Evolutionary conservation across 2,888 invertebrate species (phyloP).

Genomic region (Odontocolon sp.): DNA sequence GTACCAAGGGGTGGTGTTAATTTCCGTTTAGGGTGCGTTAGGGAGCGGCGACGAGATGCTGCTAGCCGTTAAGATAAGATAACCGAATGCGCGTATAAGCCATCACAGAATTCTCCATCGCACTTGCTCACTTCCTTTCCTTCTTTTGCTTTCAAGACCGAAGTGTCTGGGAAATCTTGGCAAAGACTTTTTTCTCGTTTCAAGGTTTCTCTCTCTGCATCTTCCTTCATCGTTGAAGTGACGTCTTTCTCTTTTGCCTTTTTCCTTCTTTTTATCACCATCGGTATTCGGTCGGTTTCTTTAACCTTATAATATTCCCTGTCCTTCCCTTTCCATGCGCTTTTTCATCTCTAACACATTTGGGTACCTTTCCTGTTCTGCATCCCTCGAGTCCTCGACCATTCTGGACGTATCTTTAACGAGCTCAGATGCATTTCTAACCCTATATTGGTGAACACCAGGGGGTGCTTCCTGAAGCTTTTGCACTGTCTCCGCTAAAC

Average conservation of each 20-base stretch:
- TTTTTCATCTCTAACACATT: neutral
- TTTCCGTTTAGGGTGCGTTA: constrained; percentile 79
- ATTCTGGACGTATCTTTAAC: neutral
- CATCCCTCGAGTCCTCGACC: neutral
- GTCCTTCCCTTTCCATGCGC: too few relatives aligned
- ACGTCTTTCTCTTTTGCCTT: too few relatives aligned
- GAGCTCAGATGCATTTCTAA: too few relatives aligned
- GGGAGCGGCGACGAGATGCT: constrained; percentile 69
- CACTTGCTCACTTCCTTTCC: constrained; percentile 54
- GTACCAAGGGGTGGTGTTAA: constrained; percentile 73
- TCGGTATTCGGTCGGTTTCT: too few relatives aligned
- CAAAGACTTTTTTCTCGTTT: too few relatives aligned
- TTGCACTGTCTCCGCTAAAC: neutral
- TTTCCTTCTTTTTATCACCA: too few relatives aligned
- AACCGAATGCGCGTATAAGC: constrained; percentile 66
- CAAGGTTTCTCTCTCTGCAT: too few relatives aligned
- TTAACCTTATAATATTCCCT: too few relatives aligned
- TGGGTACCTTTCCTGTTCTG: neutral
- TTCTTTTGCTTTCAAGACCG: constrained; percentile 13
- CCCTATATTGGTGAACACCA: constrained; percentile 30
- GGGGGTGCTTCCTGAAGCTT: neutral
- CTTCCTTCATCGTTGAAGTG: too few relatives aligned
- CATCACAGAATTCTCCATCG: constrained; percentile 50
- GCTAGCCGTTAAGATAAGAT: constrained; percentile 78
- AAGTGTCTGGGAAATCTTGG: too few relatives aligned